phyloP scores from a whole-genome alignment of 2,797 vertebrate genomes.

The Phrynocephalus guinanensis region DNA sequence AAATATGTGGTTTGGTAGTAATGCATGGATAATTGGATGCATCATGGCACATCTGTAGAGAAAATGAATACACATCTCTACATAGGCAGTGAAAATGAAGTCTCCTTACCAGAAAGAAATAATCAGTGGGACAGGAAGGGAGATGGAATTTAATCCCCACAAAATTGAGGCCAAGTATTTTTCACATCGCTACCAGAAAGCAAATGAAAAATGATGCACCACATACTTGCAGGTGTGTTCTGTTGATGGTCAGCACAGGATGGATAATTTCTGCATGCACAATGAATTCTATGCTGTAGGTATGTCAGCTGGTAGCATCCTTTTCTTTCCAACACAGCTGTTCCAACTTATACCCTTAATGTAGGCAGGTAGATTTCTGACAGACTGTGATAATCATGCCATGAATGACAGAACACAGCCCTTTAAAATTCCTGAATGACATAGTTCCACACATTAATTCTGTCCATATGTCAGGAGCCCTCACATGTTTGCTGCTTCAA shows the following conservation, averaged over 20 bases:
- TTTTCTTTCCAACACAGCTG: constrained; percentile 9
- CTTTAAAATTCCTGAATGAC: neutral
- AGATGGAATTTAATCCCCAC: neutral
- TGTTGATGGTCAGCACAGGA: neutral
- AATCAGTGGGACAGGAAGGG: neutral
- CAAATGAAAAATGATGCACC: neutral
- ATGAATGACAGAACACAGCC: constrained; percentile 12
- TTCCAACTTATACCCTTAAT: constrained; percentile 3
- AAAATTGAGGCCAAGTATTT: neutral
- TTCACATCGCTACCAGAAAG: neutral
- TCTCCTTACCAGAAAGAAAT: neutral
- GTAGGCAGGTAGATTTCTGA: constrained; percentile 8
- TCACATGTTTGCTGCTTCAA: neutral
- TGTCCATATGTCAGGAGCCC: constrained; percentile 18
- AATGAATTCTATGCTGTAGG: neutral
- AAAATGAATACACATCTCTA: neutral
- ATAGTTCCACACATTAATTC: constrained; percentile 22
- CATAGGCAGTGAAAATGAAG: neutral
- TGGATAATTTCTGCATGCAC: neutral
- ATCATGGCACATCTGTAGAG: too few relatives aligned
- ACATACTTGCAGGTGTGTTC: neutral
- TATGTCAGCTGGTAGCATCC: neutral
- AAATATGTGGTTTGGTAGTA: too few relatives aligned
- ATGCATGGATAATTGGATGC: too few relatives aligned
- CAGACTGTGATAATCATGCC: neutral